Conservation (phyloP, 2,888 invertebrate species). For the Netelia fuscicornis region DNA sequence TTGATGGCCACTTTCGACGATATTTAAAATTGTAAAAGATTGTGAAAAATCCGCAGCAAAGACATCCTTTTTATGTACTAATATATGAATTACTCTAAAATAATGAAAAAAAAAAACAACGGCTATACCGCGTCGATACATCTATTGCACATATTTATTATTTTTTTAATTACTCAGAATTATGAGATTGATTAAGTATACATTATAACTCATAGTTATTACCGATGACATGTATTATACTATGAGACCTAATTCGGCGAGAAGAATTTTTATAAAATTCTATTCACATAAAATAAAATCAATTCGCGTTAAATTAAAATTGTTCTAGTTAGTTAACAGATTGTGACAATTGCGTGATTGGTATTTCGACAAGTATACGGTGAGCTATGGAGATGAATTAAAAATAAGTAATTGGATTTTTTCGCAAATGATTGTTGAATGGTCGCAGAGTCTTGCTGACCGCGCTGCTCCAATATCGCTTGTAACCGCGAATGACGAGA, state of each 20-base stretch:
- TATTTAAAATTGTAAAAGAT: neutral
- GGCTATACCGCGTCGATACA: neutral
- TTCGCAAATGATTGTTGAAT: conserved; percentile 57
- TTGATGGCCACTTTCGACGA: neutral
- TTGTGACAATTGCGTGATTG: conserved; percentile 39
- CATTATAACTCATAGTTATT: conserved; percentile 5
- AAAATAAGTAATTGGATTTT: conserved; percentile 13
- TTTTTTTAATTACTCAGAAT: conserved; percentile 19
- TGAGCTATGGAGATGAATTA: conserved; percentile 47
- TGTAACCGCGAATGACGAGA: conserved; percentile 61
- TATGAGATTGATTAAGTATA: conserved; percentile 18
- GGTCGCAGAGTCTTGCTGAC: conserved; percentile 38
- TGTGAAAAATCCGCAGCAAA: neutral
- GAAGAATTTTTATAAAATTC: conserved; percentile 18
- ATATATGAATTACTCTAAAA: conserved; percentile 3
- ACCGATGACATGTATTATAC: neutral
- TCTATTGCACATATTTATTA: conserved; percentile 31
- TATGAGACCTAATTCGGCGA: conserved; percentile 11
- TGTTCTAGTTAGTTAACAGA: neutral
- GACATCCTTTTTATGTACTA: neutral
- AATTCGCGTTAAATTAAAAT: neutral
- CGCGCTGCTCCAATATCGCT: conserved; percentile 67
- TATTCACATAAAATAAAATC: neutral
- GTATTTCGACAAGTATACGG: conserved; percentile 39
- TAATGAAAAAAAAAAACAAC: neutral